Conservation (phyloP, 2,797 vertebrate species). For the Steatocranus sp. region DNA sequence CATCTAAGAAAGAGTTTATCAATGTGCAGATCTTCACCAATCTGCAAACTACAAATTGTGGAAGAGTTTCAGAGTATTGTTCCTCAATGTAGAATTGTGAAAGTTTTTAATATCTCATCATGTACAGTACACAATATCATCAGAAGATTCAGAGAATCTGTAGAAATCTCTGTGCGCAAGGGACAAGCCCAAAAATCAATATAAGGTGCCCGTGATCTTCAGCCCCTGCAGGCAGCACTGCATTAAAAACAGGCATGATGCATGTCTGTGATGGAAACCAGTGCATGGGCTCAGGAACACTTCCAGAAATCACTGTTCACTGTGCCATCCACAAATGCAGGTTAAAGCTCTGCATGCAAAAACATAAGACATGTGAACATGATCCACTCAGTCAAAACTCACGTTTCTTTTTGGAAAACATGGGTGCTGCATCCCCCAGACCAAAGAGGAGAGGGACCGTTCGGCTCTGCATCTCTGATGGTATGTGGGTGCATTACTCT, state of each 20-base stretch:
- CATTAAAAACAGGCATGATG: not conserved
- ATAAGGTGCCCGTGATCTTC: not conserved
- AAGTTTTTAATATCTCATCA: not conserved
- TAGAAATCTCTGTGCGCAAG: not conserved
- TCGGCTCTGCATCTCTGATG: not conserved
- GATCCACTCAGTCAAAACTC: not conserved
- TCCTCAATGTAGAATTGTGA: no score
- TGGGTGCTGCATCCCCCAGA: not conserved
- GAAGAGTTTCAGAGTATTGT: not conserved
- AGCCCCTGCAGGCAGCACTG: not conserved
- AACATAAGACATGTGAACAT: fast-evolving
- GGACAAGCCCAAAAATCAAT: not conserved
- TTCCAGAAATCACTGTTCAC: not conserved
- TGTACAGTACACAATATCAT: not conserved
- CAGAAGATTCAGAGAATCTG: not conserved
- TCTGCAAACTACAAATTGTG: not conserved
- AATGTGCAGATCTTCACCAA: not conserved
- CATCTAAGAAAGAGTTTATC: fast-evolving
- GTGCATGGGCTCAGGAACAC: fast-evolving
- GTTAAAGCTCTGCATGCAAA: not conserved
- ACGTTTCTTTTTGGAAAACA: not conserved
- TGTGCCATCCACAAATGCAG: not conserved
- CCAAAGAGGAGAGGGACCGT: not conserved
- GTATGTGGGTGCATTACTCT: not conserved
- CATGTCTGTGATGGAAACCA: not conserved